Conservation (phyloP, 1,140 invertebrate genomes). For the Conus ventricosus region DNA sequence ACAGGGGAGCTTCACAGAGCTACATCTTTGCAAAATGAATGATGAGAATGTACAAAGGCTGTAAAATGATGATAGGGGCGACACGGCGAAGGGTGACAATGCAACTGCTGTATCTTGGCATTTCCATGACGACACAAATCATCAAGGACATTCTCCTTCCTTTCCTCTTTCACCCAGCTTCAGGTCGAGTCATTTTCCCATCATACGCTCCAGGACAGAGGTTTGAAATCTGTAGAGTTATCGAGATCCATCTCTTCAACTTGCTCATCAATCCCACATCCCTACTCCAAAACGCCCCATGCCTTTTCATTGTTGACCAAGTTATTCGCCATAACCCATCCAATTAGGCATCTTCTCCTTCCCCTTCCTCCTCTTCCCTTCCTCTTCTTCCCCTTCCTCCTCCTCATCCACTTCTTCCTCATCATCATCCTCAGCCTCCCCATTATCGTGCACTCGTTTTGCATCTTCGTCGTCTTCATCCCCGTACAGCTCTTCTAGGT, state of each 20-base stretch:
- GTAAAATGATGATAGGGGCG: not conserved
- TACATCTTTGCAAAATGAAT: not conserved
- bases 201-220: not conserved
- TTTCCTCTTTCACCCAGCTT: not conserved
- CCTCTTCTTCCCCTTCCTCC: slow-evolving; percentile 48
- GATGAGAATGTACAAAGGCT: not conserved
- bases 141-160: not conserved
- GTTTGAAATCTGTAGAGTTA: not conserved
- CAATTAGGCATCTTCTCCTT: slow-evolving; percentile 38
- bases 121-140: not conserved
- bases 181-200: not conserved
- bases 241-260: not conserved
- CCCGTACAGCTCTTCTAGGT: slow-evolving; percentile 75
- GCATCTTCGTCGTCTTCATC: slow-evolving; percentile 66
- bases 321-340: not conserved
- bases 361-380: slow-evolving; percentile 40
- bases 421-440: slow-evolving; percentile 49
- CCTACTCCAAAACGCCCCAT: not conserved
- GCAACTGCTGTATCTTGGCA: not conserved
- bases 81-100: not conserved
- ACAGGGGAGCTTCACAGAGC: not conserved
- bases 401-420: slow-evolving; percentile 53
- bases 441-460: slow-evolving; percentile 58
- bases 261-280: not conserved
- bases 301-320: slow-evolving; percentile 4